Evolutionary conservation across 2,888 invertebrate genomes (phyloP), one percentile per base, ranked within the genome.

Genomic region (Eretmocerus hayati): DNA sequence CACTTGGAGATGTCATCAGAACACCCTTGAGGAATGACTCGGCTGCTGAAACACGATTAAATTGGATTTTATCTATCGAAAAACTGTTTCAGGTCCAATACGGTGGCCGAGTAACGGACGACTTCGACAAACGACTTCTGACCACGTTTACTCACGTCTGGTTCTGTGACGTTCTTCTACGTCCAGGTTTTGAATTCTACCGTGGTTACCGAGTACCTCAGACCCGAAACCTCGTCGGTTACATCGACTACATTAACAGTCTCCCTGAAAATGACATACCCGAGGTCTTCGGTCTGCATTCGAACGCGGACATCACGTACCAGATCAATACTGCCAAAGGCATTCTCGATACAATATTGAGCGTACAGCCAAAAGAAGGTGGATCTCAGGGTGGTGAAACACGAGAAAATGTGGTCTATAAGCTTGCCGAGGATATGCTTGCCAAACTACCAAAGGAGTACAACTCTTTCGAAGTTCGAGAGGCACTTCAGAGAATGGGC

Each of bases 341-440:
- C 57, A 94, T 96, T 65, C 77, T 96, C 62, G 91, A 93, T 65
- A 93, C 93, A 0, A 94, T 96, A 62, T 77, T 96, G 35, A 93
- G 84, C 67, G 95, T 96, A n/a, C 95, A 96, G 66, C 96, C 96
- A 0, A 96, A 96, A 67, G 94, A 96, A 75, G 89, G 93, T 2
- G 91, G 90, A 1, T 81, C 84, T 18, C 85, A 86, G 52, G 90
- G 91, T 0, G 93, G 94, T 0, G 95, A 96, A 75, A 90, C 91
- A 0, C 79, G 95, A 59, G 96, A 96, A 72, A 87, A 83, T 59
- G 85, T 93, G 37, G 95, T 95, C 4, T 93, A 92, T 72, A 82
- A 85, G 60, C 76, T 95, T 60, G 92, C 94, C 6, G 87, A 91
- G 60, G 96, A 96, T 64, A 96, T 96, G 95, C 66, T 90, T 48